Percentiles rank a stretch among this genome's conserved stretches.
Conservation (phyloP, 1,140 invertebrate genomes). For the Penaeus japonicus region DNA sequence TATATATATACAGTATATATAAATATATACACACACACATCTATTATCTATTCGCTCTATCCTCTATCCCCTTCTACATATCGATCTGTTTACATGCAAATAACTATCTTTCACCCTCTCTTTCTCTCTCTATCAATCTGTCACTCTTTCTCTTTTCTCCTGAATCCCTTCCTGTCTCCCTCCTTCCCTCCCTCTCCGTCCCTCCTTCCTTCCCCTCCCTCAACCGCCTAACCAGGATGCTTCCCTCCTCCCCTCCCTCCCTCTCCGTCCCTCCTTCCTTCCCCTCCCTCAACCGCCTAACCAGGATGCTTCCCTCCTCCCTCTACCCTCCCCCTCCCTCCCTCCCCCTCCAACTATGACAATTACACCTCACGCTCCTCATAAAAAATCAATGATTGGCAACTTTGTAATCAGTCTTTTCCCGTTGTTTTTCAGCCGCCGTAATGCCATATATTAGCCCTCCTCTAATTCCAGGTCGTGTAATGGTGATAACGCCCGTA, state of each 20-base stretch:
- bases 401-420: conserved; percentile 20
- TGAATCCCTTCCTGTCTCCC: background rate
- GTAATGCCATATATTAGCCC: conserved; percentile 1
- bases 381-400: conserved; percentile 30
- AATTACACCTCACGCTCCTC: conserved; percentile 3
- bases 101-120: background rate
- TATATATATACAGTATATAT: too few species aligned
- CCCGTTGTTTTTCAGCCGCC: conserved; percentile 15
- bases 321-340: background rate
- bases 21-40: too few species aligned
- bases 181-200: background rate
- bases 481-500: background rate
- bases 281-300: background rate
- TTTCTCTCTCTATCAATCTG: background rate
- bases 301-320: background rate
- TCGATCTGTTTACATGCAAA: background rate
- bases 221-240: background rate
- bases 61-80: background rate
- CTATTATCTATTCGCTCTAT: too few species aligned
- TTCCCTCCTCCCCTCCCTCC: background rate
- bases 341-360: background rate
- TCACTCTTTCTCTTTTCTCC: too few species aligned
- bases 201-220: background rate
- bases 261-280: background rate
- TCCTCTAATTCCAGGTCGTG: background rate